Evolutionary conservation across 1,140 invertebrate genomes (phyloP).

Genomic region (Drosophila navojoa): DNA sequence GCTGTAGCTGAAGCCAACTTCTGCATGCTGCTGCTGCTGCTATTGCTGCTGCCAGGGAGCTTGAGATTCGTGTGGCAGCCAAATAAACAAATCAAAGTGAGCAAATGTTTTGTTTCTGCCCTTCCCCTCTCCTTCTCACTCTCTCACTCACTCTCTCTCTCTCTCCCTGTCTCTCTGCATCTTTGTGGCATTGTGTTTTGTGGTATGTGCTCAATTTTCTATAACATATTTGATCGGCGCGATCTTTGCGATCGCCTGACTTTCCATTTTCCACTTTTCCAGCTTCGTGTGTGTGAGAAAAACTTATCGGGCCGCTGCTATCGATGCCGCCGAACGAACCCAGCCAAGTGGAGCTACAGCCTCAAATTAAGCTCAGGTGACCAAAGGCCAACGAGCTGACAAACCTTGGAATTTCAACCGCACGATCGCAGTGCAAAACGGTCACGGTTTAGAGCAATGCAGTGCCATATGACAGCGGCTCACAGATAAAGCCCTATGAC

Average conservation of each 20-base stretch:
- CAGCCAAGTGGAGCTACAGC: constrained; percentile 24
- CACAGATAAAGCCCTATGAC: constrained; percentile 67
- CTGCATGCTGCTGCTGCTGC: constrained; percentile 38
- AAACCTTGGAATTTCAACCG: constrained; percentile 67
- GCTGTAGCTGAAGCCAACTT: constrained; percentile 49
- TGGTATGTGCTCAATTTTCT: constrained; percentile 79
- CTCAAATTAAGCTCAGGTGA: constrained; percentile 77
- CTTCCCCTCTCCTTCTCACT: not conserved
- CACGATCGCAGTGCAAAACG: constrained; percentile 51
- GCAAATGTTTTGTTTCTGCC: constrained; percentile 54
- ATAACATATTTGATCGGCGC: constrained; percentile 78
- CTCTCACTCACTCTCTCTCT: constrained; percentile 6
- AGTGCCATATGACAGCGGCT: constrained; percentile 37
- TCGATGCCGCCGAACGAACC: constrained; percentile 47
- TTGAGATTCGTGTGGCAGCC: constrained; percentile 67
- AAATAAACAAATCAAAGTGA: constrained; percentile 81
- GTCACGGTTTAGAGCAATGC: constrained; percentile 35
- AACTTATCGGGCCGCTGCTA: constrained; percentile 73
- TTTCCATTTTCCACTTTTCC: constrained; percentile 75
- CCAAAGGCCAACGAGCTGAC: constrained; percentile 81
- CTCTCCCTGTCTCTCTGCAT: constrained; percentile 2
- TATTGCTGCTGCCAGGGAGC: constrained; percentile 62
- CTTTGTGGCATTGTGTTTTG: constrained; percentile 51
- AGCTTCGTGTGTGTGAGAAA: constrained; percentile 73
- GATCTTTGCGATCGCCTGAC: constrained; percentile 77